Conservation (phyloP, 2,797 vertebrate species). For the Catharus ustulatus region DNA sequence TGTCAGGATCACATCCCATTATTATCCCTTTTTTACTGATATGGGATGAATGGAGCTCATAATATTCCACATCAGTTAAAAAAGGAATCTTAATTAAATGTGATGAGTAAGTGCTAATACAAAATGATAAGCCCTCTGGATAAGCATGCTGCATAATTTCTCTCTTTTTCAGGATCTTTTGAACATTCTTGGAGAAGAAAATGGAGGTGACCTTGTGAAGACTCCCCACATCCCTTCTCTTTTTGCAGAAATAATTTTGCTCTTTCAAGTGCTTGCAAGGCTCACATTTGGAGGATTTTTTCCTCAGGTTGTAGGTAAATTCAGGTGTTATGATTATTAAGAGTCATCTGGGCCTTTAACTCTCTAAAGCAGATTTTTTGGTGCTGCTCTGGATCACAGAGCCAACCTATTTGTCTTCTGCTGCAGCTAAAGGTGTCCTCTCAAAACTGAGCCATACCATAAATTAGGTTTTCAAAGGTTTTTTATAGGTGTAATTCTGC, state of each 20-base stretch:
- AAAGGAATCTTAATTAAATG: conserved; percentile 49
- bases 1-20: conserved; percentile 18
- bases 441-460: neutral
- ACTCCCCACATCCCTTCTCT: neutral
- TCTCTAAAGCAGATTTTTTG: neutral
- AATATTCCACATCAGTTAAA: conserved; percentile 32
- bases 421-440: neutral
- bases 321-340: neutral
- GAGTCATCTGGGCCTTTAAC: neutral
- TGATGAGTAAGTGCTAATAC: conserved; percentile 54
- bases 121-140: conserved; percentile 27
- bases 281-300: neutral
- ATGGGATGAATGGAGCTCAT: neutral
- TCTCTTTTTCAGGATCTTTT: neutral
- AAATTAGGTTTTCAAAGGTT: neutral
- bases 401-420: neutral
- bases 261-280: neutral
- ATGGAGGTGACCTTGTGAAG: neutral
- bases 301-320: neutral
- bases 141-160: neutral
- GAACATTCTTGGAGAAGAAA: neutral
- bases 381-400: neutral
- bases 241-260: neutral
- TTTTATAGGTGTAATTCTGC: neutral
- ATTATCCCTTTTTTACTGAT: conserved; percentile 12